A percentile compares a stretch with the other conserved stretches of the same genome.
phyloP scores from a whole-genome alignment of 2,888 invertebrate genomes.

The Sphaerophoria rueppellii region DNA sequence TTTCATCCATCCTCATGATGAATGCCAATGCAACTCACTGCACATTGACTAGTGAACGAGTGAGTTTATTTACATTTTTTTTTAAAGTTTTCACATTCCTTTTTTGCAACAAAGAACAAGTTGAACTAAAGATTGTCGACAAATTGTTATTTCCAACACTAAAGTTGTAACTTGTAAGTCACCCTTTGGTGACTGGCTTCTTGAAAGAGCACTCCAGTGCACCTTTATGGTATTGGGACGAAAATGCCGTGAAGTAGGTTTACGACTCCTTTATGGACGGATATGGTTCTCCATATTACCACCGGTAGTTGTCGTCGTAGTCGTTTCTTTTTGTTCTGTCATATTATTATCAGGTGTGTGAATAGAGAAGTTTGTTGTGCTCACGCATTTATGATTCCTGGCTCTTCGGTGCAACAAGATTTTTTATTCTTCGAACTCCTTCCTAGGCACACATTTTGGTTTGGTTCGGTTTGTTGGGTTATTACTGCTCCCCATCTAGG shows the following conservation, averaged over 20 bases:
- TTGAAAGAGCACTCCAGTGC: no score
- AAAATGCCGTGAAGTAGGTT: slow-evolving; percentile 31
- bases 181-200: not conserved
- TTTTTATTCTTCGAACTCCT: not conserved
- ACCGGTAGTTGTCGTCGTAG: not conserved
- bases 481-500: slow-evolving; percentile 1
- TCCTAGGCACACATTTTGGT: not conserved
- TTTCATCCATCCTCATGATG: slow-evolving; percentile 1
- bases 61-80: slow-evolving; percentile 51
- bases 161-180: slow-evolving; percentile 6
- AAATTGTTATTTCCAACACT: slow-evolving; percentile 24
- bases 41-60: slow-evolving; percentile 44
- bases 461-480: no score
- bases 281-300: slow-evolving; percentile 3
- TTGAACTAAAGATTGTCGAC: not conserved
- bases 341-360: slow-evolving; percentile 52
- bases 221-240: not conserved
- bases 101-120: not conserved
- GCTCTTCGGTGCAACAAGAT: slow-evolving; percentile 6
- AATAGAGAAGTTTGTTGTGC: slow-evolving; percentile 57
- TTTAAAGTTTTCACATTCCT: slow-evolving; percentile 2
- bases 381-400: slow-evolving; percentile 62
- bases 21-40: slow-evolving; percentile 35
- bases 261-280: slow-evolving; percentile 13
- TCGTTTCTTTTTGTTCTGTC: not conserved